Conservation (phyloP, 2,888 invertebrate species). For the Drosophila falleni region DNA sequence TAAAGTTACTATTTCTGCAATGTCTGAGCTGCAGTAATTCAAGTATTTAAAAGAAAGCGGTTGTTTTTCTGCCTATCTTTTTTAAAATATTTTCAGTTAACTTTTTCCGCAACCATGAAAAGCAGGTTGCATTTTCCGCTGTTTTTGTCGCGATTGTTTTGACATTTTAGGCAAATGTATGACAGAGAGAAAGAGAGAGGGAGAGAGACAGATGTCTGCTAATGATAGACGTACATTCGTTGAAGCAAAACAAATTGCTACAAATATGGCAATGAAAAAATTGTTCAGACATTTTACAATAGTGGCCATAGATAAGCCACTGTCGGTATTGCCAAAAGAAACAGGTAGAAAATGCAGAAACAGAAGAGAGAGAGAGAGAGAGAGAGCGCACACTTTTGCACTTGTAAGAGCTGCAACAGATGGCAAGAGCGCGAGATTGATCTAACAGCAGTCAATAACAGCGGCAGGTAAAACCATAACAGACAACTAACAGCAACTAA, state of each 20-base stretch:
- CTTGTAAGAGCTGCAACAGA: constrained; percentile 6
- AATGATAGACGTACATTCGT: constrained; percentile 43
- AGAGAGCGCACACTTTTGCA: not conserved
- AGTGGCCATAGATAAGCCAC: constrained; percentile 47
- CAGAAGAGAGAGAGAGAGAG: not conserved
- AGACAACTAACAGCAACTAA: not conserved
- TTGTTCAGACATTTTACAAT: constrained; percentile 21
- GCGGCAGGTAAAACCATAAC: not conserved
- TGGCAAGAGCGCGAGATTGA: constrained; percentile 11
- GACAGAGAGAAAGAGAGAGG: constrained; percentile 5
- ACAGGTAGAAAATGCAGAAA: constrained; percentile 42
- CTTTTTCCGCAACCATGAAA: constrained; percentile 48
- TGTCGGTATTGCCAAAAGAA: constrained; percentile 33
- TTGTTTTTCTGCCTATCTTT: constrained; percentile 3
- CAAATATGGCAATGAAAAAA: constrained; percentile 55
- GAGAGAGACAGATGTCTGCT: constrained; percentile 27
- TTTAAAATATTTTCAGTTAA: constrained; percentile 20
- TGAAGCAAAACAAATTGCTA: constrained; percentile 52
- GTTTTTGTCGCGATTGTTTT: constrained; percentile 43
- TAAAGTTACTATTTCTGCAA: constrained; percentile 23
- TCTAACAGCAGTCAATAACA: constrained; percentile 3
- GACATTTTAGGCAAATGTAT: constrained; percentile 42
- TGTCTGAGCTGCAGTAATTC: constrained; percentile 25
- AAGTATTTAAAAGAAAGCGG: constrained; percentile 45
- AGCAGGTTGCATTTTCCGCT: constrained; percentile 54